Percentiles rank a stretch among this genome's conserved stretches.
These are phyloP conservation scores for Brachyistius frenatus DNA, from an alignment of 2,113 vertebrate species.

Conservation along the genomic window DNA sequence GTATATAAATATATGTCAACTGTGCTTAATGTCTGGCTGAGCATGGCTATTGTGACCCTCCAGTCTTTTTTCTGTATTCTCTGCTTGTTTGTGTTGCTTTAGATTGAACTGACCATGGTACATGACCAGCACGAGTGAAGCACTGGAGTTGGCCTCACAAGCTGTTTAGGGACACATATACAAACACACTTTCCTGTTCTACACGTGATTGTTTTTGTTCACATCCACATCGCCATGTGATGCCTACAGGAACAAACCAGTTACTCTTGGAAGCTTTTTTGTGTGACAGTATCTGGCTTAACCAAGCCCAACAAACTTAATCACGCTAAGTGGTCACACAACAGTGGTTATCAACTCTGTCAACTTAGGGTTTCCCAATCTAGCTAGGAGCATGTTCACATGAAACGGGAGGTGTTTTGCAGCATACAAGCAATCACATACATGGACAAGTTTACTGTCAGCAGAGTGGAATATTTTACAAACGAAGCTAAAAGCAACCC, in stretches of 20 bases:
- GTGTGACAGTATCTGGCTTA: too few species aligned
- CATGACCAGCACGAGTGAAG: not conserved
- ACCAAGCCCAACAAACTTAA: too few species aligned
- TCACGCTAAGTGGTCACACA: too few species aligned
- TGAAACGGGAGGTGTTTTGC: too few species aligned
- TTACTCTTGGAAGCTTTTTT: constrained; percentile 22
- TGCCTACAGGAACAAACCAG: constrained; percentile 13
- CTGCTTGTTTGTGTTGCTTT: constrained; percentile 57
- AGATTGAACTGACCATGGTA: constrained; percentile 22
- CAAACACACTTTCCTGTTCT: not conserved
- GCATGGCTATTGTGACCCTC: constrained; percentile 76
- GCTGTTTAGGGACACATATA: not conserved
- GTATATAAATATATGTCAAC: constrained; percentile 83
- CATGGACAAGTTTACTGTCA: too few species aligned
- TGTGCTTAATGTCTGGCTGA: constrained; percentile 79
- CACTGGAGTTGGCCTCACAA: not conserved
- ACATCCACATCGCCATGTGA: constrained; percentile 5
- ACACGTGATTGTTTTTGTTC: not conserved
- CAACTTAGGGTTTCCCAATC: too few species aligned
- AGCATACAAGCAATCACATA: too few species aligned
- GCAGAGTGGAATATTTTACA: too few species aligned
- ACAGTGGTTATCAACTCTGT: too few species aligned
- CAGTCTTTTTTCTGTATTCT: constrained; percentile 49
- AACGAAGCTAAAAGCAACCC: too few species aligned
- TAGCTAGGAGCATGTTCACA: too few species aligned